A percentile compares a stretch with the other conserved stretches of the same genome.
Conservation (phyloP, 2,888 invertebrate genomes). For the Schizaphis graminum region DNA sequence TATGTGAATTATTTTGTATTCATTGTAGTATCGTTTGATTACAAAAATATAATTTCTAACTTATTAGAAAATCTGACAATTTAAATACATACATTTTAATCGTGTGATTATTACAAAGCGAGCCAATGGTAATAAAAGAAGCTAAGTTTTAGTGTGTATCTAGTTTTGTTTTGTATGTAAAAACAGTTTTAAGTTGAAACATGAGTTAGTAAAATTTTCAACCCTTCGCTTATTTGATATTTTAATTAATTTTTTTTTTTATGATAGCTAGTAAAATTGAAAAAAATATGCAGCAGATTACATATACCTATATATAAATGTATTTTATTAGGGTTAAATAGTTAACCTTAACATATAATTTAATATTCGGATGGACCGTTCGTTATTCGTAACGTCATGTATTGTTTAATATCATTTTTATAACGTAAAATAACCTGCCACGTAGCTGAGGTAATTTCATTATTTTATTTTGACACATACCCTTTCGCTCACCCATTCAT, state of each 20-base stretch:
- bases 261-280: neutral
- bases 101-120: neutral
- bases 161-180: neutral
- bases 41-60: accelerated
- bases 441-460: conserved; percentile 6
- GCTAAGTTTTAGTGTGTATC: neutral
- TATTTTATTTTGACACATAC: neutral
- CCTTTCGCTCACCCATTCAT: neutral
- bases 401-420: conserved; percentile 30
- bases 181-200: neutral
- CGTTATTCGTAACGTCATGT: neutral
- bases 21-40: neutral
- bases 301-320: neutral
- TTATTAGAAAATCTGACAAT: neutral
- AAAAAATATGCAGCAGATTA: neutral
- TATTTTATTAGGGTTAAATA: conserved; percentile 13
- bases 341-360: conserved; percentile 12
- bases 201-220: neutral
- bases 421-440: neutral
- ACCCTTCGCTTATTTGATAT: neutral
- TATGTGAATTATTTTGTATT: neutral
- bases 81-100: neutral
- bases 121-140: neutral
- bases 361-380: neutral
- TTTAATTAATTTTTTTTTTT: neutral